phyloP scores from a whole-genome alignment of 2,797 vertebrate genomes.

The Amblyraja radiata region DNA sequence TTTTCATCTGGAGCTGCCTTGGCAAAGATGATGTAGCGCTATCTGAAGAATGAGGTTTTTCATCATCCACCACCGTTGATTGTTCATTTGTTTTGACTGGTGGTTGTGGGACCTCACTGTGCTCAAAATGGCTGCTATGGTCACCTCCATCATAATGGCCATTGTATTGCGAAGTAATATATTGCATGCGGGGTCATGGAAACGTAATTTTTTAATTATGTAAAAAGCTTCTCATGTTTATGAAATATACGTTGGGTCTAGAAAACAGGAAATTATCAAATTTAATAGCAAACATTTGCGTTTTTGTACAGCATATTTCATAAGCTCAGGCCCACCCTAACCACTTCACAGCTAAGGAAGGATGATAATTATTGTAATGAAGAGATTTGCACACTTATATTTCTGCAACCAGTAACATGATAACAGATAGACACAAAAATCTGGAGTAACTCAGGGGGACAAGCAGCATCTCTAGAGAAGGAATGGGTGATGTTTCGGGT shows the following conservation, averaged over 20 bases:
- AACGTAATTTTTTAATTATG: background rate
- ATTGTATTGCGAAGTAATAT: background rate
- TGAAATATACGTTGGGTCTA: background rate
- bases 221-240: too few relatives aligned
- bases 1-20: background rate
- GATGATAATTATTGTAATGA: too few relatives aligned
- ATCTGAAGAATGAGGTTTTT: background rate
- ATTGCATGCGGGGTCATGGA: background rate
- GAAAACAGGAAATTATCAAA: background rate
- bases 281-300: background rate
- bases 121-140: conserved; percentile 10
- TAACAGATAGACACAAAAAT: too few relatives aligned
- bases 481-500: too few relatives aligned
- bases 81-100: background rate
- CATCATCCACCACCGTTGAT: background rate
- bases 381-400: too few relatives aligned
- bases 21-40: background rate
- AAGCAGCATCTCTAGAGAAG: too few relatives aligned
- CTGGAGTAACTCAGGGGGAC: too few relatives aligned
- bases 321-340: too few relatives aligned
- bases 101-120: background rate
- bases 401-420: too few relatives aligned
- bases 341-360: too few relatives aligned
- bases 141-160: background rate
- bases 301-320: too few relatives aligned